A percentile compares a stretch with the other conserved stretches of the same genome.
Conservation (phyloP, 2,797 vertebrate species). For the Pseudomugil tenellus region DNA sequence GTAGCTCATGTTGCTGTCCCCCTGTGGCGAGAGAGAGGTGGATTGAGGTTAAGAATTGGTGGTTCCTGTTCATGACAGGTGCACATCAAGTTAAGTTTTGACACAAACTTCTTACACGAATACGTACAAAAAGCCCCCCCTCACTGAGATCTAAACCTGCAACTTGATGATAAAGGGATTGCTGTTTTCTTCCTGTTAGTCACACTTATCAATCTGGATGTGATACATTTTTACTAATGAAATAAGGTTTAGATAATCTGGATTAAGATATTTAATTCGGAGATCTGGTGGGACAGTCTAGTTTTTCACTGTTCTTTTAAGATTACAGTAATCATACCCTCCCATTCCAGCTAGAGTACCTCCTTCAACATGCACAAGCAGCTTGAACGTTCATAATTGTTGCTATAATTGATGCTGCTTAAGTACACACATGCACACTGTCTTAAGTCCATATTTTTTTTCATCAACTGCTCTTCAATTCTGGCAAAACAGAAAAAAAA, state of each 20-base stretch:
- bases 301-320: constrained; percentile 19
- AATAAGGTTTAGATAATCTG: not conserved
- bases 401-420: not conserved
- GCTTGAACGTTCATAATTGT: not conserved
- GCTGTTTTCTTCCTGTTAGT: not conserved
- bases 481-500: not conserved
- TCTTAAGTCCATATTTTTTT: not conserved
- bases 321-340: constrained; percentile 26
- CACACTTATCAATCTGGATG: not conserved
- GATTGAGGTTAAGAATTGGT: not conserved
- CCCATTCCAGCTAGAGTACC: not conserved
- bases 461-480: not conserved
- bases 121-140: not conserved
- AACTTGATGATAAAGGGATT: not conserved
- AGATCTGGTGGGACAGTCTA: not conserved
- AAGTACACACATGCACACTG: not conserved
- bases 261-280: constrained; percentile 3
- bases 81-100: constrained; percentile 50
- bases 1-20: constrained; percentile 66
- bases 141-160: not conserved
- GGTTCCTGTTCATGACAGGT: constrained; percentile 60
- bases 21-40: constrained; percentile 6
- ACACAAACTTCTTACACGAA: constrained; percentile 23
- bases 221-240: constrained; percentile 1
- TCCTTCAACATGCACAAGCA: not conserved